Base-by-base conservation (phyloP, 2,888 invertebrate species). In the Stenchaetothrips biformis region DNA sequence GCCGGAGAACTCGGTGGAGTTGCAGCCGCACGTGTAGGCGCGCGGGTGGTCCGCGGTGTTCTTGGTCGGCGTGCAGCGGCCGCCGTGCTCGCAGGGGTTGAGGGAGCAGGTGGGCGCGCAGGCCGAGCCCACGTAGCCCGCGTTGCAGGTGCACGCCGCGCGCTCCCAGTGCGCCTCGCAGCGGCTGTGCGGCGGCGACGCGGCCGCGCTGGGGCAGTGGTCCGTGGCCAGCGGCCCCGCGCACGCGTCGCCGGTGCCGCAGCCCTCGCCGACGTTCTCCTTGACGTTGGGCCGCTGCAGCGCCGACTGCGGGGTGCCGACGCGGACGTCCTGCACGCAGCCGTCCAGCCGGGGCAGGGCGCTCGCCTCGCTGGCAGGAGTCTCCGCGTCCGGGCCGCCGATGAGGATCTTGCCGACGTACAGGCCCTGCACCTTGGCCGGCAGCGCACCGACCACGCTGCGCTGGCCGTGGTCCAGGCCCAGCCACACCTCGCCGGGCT, bases 371-470 rank as follows among this genome's bases (percentile, higher is more conserved):
- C 91, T 86, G 0, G 89, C 90, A 67, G 91, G 90, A 0, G 90
- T 89, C 62, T 86, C 86, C 74, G 91, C 90, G 84, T 94, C 93
- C 0, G 92, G 91, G 37, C 94, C 94, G 8, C 97, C 98, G 81
- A 98, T 94, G 16, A 95, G 90, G 25, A 97, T 95, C 88, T 94
- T 94, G 0, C 95, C 94, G 9, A 97, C 93, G 84, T 94, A 94
- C 79, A 95, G 90, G 2, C 96, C 96, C 86, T 95, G 94, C 62
- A 98, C 91, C 85, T 95, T 95, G 82, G 93, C 92, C 0, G 92
- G 88, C 87, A 94, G 90, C 0, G 93, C 92, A 13, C 92, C 87
- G 0, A 91, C 85, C 0, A 91, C 90, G 9, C 91, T 91, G 79
- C 93, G 90, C 82, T 95, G 92, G 0, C 96, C 96, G 85, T 96